Base-by-base conservation (phyloP, 2,797 vertebrate genomes). In the Esox lucius region DNA sequence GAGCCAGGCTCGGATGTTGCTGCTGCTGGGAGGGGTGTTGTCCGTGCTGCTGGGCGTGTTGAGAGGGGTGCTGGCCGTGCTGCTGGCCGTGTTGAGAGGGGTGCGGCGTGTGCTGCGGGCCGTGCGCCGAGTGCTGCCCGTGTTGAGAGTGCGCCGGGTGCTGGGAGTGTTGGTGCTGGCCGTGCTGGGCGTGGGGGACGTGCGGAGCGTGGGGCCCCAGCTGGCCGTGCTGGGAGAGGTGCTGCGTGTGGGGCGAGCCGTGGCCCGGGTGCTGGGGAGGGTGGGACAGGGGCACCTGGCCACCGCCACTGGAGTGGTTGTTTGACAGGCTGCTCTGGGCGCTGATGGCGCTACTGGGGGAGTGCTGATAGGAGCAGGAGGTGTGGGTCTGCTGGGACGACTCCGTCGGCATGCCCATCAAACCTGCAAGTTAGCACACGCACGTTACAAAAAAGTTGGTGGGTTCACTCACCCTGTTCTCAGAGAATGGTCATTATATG, bases 351-450 rank as follows among this genome's bases (percentile, higher is more conserved):
- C 91, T 95, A 87, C 94, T 94, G 71, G 96, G 95, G 88, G 96
- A 95, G 91, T 96, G 95, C 88, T 97, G 96, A 93, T 96, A 97
- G 83, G 96, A 95, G 93, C 96, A 97, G 35, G 96, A 95, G 83
- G 95, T 96, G 90, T 97, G 96, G 85, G 94, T 94, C 91, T 95
- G 96, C 90, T 96, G 96, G 79, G 96, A 91, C 70, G 95, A 91
- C 78, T 97, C 95, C 1, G 96, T 94, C 12, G 95, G 94, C 83
- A 97, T 94, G 79, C 91, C 95, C 94, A 97, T 96, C 91, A 96
- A 88, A 90, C 94, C 96, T 97, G 91, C 71, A 79, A 24, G 83
- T 67, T 86, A 19, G 75, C 35, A 77, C 33, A 78, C 22, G 79
- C 17, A 69, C 15, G 42, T 46, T 13, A 46, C 42, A 46, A 13